Percentiles rank a stretch among this genome's conserved stretches.
Evolutionary conservation across 2,888 invertebrate genomes (phyloP).

Genomic region (Yponomeuta plumbellus): DNA sequence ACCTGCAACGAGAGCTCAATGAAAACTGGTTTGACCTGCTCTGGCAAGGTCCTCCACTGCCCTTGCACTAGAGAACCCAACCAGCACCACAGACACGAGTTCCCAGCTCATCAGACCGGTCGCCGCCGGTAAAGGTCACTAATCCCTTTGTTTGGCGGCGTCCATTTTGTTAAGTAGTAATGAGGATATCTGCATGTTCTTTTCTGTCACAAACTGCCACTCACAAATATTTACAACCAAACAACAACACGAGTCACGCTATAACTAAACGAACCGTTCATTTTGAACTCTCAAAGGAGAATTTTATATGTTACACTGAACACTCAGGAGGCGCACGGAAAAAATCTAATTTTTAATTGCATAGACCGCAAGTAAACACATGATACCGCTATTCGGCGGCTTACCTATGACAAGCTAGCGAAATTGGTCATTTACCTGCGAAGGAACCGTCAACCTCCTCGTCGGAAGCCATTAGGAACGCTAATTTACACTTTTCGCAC

Average conservation of each 20-base stretch:
- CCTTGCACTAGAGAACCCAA: constrained; percentile 36
- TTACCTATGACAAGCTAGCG: constrained; percentile 75
- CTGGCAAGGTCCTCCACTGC: constrained; percentile 41
- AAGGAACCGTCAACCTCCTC: constrained; percentile 91
- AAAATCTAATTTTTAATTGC: constrained; percentile 71
- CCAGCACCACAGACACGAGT: neutral
- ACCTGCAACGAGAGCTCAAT: constrained; percentile 58
- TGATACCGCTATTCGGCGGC: constrained; percentile 76
- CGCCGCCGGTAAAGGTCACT: constrained; percentile 70
- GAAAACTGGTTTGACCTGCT: constrained; percentile 65
- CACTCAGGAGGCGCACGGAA: constrained; percentile 1
- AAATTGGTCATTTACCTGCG: constrained; percentile 83
- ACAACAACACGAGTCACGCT: constrained; percentile 54
- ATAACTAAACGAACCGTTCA: constrained; percentile 8
- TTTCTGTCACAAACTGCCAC: constrained; percentile 76
- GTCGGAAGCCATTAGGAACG: constrained; percentile 86
- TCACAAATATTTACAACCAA: constrained; percentile 73
- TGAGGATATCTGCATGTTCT: constrained; percentile 82
- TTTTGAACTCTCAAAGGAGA: neutral
- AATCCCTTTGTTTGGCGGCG: constrained; percentile 86
- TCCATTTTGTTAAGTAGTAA: constrained; percentile 86
- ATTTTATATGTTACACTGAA: neutral
- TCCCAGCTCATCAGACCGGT: neutral
- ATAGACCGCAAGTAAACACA: constrained; percentile 76
- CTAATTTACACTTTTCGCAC: constrained; percentile 54